Evolutionary conservation across 2,888 invertebrate species (phyloP), one percentile per base, ranked within the genome.

Genomic region (Lithophane leautieri): DNA sequence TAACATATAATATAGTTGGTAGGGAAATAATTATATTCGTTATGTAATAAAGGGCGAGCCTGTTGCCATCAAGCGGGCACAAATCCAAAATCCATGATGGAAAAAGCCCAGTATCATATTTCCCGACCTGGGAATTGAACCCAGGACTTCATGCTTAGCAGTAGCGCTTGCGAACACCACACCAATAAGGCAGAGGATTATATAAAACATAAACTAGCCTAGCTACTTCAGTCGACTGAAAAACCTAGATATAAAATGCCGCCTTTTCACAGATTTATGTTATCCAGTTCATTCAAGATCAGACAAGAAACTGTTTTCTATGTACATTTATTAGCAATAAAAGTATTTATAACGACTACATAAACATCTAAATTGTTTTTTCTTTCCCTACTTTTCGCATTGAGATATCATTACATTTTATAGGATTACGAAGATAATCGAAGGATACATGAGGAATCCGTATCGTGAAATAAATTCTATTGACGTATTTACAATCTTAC

Each of bases 401-500:
- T 65, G 58, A 74, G 58, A 65, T 54, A 54, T 69, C 75, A 79
- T 79, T 74, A 79, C 40, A 22, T 65, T 61, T 61, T 76, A 65
- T 65, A 65, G 34, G 34, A 34, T 16, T 19, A 50, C 34, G 70
- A 34, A 68, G 42, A 81, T 81, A 73, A 79, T 75, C 74, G 74
- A 56, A 75, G 82, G 66, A 74, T 68, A 81, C 65, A 61, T 14
- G 61, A 14, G 56, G 63, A 61, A 12, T 54, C 73, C 68, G 73
- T 84, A 78, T 74, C 72, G n/a, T 56, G 68, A 79, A 73, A 83
- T 85, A 85, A 85, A 85, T 78, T 79, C 76, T 63, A 54, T 71
- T 73, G 78, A 83, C 61, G 67, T 81, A 78, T 78, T 68, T 79
- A 77, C 79, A 65, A 61, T 76, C 70, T 76, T 56, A 42, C 65